Base-by-base conservation (phyloP, 2,888 invertebrate species). In the Cryptus viduatorius region DNA sequence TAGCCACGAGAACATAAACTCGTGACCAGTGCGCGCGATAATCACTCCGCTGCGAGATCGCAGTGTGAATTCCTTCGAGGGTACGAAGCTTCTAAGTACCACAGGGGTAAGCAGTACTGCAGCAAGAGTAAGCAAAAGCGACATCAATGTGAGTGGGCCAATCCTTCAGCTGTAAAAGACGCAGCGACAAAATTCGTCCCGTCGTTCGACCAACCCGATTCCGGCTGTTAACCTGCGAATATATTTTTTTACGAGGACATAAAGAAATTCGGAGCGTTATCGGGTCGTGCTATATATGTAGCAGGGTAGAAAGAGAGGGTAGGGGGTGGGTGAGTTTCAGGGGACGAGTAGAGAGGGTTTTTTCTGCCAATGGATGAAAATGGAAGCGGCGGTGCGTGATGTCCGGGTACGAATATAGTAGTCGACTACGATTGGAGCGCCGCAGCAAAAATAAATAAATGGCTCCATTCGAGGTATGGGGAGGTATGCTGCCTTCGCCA, bases 341-440 rank as follows among this genome's bases (percentile, higher is more conserved):
- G 50, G 37, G 78, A 59, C 10, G 65, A 53, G 72, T 78, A 24
- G 65, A 59, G 53, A 65, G 75, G 53, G 16, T 53, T 67, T 67
- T 79, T 68, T 72, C 24, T n/a, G 44, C 75, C 46, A 56, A 76
- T 68, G 71, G 46, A 83, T 65, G 75, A 69, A 73, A 78, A 82
- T 82, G 73, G 75, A 76, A 83, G 48, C 71, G 71, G 59, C 69
- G 79, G 64, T 71, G 65, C 80, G 83, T 59, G 77, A 37, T 72
- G 71, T 61, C 24, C 68, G 46, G 37, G 14, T 42, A 24, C 8
- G 67, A 80, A 59, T 24, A 37, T 48, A 59, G 14, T 64, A 46
- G 65, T 42, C 44, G 16, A 37, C 67, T 19, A 42, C n/a, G 56
- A 53, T 64, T 4, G 42, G 29, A 59, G 44, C n/a, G 37, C 3